phyloP scores from a whole-genome alignment of 2,797 vertebrate species.

The Anisognathus igniventris region DNA sequence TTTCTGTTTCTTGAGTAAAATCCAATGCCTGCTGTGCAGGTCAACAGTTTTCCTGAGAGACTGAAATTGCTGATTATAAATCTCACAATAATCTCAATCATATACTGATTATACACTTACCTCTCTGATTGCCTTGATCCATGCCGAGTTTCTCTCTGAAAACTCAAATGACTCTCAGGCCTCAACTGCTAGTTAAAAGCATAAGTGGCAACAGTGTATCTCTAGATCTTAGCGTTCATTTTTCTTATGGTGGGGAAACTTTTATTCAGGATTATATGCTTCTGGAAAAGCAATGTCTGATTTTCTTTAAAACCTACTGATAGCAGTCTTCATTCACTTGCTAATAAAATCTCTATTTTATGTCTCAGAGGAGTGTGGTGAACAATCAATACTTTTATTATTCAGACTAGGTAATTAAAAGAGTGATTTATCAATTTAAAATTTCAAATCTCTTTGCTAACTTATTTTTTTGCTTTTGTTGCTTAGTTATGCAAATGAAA shows the following conservation, averaged over 20 bases:
- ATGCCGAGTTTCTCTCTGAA: neutral
- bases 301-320: neutral
- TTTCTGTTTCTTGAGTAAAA: conserved; percentile 50
- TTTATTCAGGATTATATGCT: conserved; percentile 14
- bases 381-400: neutral
- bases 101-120: conserved; percentile 14
- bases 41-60: conserved; percentile 6
- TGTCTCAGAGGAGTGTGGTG: neutral
- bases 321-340: neutral
- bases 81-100: conserved; percentile 44
- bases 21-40: neutral
- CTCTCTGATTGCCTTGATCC: conserved; percentile 3
- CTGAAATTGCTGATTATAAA: conserved; percentile 39
- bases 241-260: neutral
- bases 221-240: conserved; percentile 8
- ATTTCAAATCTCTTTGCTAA: neutral
- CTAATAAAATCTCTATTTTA: neutral
- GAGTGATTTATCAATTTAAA: neutral
- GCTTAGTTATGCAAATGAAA: neutral
- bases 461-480: neutral
- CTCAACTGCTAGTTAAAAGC: neutral
- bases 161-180: neutral
- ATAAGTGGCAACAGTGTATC: neutral
- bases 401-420: neutral
- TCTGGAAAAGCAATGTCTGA: neutral